Evolutionary conservation across 2,888 invertebrate species (phyloP).

Genomic region (Agrenia bidenticulata): DNA sequence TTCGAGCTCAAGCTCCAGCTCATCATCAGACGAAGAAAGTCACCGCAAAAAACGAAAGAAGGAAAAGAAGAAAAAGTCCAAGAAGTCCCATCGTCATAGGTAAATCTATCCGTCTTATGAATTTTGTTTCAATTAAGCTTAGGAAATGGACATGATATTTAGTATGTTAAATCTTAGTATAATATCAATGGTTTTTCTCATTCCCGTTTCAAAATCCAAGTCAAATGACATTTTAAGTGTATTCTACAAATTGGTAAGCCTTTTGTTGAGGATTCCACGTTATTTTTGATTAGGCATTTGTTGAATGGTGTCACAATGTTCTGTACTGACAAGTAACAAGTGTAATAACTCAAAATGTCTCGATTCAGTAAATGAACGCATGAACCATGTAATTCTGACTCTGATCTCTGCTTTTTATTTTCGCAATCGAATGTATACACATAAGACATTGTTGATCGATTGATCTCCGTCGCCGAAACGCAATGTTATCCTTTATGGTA

Average conservation of each 20-base stretch:
- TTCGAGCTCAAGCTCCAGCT: slow-evolving; percentile 44
- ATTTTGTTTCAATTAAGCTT: neutral
- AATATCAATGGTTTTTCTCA: too few species aligned
- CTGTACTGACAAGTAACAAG: too few species aligned
- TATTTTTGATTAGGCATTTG: too few species aligned
- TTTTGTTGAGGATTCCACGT: too few species aligned
- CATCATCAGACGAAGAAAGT: slow-evolving; percentile 47
- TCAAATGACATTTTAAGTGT: too few species aligned
- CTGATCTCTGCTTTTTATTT: slow-evolving; percentile 18
- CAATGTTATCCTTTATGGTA: slow-evolving; percentile 17
- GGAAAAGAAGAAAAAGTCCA: slow-evolving; percentile 50
- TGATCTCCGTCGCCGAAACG: slow-evolving; percentile 13
- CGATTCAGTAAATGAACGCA: neutral
- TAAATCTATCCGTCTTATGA: slow-evolving; percentile 30
- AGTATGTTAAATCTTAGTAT: too few species aligned
- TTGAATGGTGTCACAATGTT: too few species aligned
- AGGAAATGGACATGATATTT: too few species aligned
- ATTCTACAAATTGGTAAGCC: too few species aligned
- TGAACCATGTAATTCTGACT: slow-evolving; percentile 11
- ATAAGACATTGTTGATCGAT: slow-evolving; percentile 20
- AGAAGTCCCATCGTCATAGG: slow-evolving; percentile 50
- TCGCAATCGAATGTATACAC: slow-evolving; percentile 16
- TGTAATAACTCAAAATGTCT: neutral
- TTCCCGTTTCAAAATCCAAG: too few species aligned
- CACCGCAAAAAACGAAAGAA: slow-evolving; percentile 46